phyloP scores from a whole-genome alignment of 1,140 invertebrate genomes.

The Brevipalpus yothersi region DNA sequence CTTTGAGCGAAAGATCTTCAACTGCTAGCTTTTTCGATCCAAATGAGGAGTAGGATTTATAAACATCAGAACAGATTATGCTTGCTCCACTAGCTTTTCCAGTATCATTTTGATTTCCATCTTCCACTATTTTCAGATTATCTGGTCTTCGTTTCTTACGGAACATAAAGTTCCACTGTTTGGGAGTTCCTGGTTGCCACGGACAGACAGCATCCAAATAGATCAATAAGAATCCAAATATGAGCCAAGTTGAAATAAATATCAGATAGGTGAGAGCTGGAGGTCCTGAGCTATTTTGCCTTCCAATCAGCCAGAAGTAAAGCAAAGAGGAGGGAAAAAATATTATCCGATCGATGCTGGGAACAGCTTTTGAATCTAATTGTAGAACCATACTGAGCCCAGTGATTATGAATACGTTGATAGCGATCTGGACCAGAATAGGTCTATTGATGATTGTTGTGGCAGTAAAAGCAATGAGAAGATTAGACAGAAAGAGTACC shows the following conservation, averaged over 20 bases:
- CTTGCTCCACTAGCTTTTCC: constrained; percentile 21
- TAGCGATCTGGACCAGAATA: constrained; percentile 12
- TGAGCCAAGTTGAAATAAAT: not conserved
- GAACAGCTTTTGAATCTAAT: constrained; percentile 2
- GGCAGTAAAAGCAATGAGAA: constrained; percentile 3
- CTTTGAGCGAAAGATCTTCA: constrained; percentile 35
- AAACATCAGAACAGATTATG: constrained; percentile 18
- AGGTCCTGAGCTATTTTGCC: not conserved
- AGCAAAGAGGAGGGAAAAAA: not conserved
- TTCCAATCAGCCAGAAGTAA: not conserved
- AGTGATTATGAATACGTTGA: not conserved
- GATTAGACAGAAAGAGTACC: not conserved
- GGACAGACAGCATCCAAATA: constrained; percentile 18
- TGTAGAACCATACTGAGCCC: not conserved
- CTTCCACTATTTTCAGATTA: too few species aligned
- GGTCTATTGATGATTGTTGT: not conserved
- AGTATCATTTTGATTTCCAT: too few species aligned
- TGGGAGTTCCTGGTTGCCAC: constrained; percentile 21
- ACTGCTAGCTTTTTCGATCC: constrained; percentile 31
- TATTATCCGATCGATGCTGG: not conserved
- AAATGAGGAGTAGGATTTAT: constrained; percentile 8
- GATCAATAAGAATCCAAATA: constrained; percentile 10
- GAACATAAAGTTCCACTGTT: too few species aligned
- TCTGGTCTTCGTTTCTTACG: too few species aligned
- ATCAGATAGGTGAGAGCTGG: not conserved